Conservation (phyloP, 2,113 vertebrate genomes). For the Tetrax tetrax region DNA sequence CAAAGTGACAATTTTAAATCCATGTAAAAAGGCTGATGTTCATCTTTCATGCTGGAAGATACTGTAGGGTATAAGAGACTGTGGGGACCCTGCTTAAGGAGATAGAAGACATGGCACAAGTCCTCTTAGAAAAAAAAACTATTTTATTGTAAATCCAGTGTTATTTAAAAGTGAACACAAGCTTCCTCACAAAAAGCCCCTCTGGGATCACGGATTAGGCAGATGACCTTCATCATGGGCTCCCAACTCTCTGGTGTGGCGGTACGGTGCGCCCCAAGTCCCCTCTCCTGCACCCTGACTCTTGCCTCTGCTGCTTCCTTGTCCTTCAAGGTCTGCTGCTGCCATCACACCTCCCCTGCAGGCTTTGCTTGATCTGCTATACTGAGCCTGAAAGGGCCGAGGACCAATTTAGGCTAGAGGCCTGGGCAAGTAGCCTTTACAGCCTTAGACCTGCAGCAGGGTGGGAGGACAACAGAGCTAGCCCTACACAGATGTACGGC, state of each 20-base stretch:
- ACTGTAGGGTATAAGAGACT: not conserved
- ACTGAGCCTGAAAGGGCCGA: not conserved
- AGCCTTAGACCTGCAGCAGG: not conserved
- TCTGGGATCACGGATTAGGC: not conserved
- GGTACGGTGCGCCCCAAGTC: fast-evolving
- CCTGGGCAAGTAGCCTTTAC: too few species aligned
- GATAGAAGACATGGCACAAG: not conserved
- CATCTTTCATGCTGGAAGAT: not conserved
- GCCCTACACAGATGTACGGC: fast-evolving
- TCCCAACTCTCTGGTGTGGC: fast-evolving
- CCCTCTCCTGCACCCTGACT: not conserved
- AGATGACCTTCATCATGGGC: fast-evolving
- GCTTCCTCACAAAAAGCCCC: not conserved
- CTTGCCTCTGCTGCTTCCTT: not conserved
- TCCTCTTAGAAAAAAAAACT: not conserved
- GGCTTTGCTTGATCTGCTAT: fast-evolving
- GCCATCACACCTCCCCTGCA: not conserved
- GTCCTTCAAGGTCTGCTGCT: not conserved
- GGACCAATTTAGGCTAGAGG: not conserved
- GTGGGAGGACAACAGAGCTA: fast-evolving
- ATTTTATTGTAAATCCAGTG: not conserved
- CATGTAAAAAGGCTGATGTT: not conserved
- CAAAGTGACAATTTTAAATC: not conserved
- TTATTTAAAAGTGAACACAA: not conserved
- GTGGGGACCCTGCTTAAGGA: not conserved